phyloP scores from a whole-genome alignment of 2,113 vertebrate species.

The Hippocampus guttulatus region DNA sequence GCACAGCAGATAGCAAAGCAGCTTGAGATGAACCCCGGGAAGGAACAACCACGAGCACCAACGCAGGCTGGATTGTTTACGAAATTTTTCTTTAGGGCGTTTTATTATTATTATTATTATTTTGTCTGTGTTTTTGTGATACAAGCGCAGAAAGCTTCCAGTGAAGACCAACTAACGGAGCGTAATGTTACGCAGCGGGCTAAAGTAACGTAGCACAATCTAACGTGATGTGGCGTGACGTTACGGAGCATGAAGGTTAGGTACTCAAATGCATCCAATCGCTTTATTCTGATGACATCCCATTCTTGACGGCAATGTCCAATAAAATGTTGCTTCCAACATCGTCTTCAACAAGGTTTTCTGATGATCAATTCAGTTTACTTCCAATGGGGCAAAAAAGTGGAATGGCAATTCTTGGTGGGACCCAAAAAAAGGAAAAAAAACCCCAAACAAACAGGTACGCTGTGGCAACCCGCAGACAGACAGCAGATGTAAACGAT shows the following conservation, averaged over 20 bases:
- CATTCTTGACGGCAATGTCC: neutral
- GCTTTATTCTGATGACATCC: neutral
- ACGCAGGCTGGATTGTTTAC: neutral
- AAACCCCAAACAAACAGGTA: neutral
- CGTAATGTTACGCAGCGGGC: neutral
- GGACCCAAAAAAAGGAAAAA: too few species aligned
- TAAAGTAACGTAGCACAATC: too few species aligned
- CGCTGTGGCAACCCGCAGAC: neutral
- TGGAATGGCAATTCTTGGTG: neutral
- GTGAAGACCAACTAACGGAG: neutral
- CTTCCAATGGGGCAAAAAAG: neutral
- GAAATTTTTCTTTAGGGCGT: neutral
- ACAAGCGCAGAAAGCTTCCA: neutral
- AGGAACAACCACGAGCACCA: neutral
- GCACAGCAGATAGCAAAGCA: neutral
- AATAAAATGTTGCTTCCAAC: neutral
- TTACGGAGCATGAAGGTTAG: neutral
- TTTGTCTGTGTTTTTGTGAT: neutral
- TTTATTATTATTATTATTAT: neutral
- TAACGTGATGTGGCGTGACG: neutral
- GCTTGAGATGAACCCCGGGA: conserved; percentile 8
- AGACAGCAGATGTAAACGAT: conserved; percentile 9
- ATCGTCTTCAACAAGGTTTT: neutral
- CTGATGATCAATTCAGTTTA: neutral
- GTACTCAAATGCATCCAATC: neutral